Evolutionary conservation across 2,797 vertebrate species (phyloP), one percentile per base, ranked within the genome.

Genomic region (Podarcis siculus): DNA sequence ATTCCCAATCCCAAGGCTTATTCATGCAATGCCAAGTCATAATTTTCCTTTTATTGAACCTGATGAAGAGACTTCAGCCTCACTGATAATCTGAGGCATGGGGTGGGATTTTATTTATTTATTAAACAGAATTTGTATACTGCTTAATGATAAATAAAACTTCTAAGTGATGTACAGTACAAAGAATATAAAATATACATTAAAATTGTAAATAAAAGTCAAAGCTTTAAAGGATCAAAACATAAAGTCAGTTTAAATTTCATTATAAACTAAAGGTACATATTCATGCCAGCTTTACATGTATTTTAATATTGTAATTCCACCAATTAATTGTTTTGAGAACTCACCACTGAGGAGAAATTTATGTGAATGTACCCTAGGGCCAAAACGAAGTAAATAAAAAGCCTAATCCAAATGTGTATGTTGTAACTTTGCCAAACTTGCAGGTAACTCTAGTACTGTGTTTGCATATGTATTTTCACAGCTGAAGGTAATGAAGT

Each of bases 401-500:
- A 27, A 55, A 8, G 5, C 17, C 19, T 72, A 55, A 32, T 15
- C 21, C 67, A 25, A 35, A 83, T 73, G 8, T 72, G 7, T 35
- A 7, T 3, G 37, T 45, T 69, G 37, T 6, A 49, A 3, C 21
- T 83, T 82, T 77, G 37, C 37, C 42, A 86, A 23, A 94, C 64
- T 72, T 66, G 9, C 87, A 86, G 30, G 88, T 91, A 86, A 78
- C 85, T 82, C 32, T 1, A 95, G 92, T 32, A 83, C 21, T 35
- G 19, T 82, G 69, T 92, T 93, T 93, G 90, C 90, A 87, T 95
- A 23, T 25, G 89, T 78, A 90, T 80, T 92, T 93, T 95, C 88
- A 84, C 94, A 99, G 99, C 98, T 99, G 83, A 99, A 99, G 94
- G 99, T 99, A 93, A 99, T 99, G 98, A 99, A 99, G 97, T 99